These are phyloP conservation scores for Pygmarrhopalites habei DNA, from an alignment of 1,140 invertebrate species.

Conservation along the genomic window DNA sequence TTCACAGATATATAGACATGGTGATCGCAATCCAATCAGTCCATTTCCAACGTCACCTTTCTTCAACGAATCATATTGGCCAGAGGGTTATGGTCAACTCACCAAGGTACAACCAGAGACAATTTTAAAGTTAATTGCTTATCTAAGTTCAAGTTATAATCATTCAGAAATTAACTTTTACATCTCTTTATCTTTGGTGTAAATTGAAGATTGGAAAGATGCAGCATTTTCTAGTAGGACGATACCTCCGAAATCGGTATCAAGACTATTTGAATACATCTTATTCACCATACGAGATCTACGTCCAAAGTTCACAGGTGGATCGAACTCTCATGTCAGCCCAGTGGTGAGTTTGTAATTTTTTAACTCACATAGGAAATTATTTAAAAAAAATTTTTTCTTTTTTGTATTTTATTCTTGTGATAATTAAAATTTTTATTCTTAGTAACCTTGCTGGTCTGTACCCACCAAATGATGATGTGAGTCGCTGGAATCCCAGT, in stretches of 20 bases:
- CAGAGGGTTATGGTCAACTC: constrained; percentile 51
- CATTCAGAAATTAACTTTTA: neutral
- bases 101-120: neutral
- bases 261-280: constrained; percentile 47
- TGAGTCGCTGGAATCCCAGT: constrained; percentile 59
- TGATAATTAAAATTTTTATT: constrained; percentile 82
- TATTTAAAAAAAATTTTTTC: neutral
- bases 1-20: constrained; percentile 29
- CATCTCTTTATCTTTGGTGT: neutral
- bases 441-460: constrained; percentile 72
- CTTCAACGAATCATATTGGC: constrained; percentile 56
- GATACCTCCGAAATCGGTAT: constrained; percentile 67
- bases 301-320: constrained; percentile 69
- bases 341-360: no score
- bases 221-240: constrained; percentile 69
- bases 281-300: constrained; percentile 57
- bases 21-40: constrained; percentile 52
- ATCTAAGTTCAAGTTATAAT: neutral
- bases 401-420: constrained; percentile 41
- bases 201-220: constrained; percentile 54
- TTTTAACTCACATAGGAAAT: no score
- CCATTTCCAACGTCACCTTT: constrained; percentile 65
- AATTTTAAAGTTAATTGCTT: neutral
- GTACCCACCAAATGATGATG: constrained; percentile 61
- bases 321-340: constrained; percentile 55